Base-by-base conservation (phyloP, 2,797 vertebrate species). In the Megalops cyprinoides region DNA sequence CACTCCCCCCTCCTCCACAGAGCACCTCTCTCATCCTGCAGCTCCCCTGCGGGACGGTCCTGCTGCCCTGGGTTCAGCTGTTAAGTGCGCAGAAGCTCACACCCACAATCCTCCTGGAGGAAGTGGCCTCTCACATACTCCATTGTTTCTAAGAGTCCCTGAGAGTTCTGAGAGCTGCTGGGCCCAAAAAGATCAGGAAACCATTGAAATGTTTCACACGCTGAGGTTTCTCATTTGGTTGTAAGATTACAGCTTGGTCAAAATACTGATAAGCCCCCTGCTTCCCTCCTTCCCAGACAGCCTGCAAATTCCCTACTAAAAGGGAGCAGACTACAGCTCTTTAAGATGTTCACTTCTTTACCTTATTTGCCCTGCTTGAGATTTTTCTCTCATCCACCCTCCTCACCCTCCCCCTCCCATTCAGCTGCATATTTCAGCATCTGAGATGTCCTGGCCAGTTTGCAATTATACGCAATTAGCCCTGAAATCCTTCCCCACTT, bases 71-170 rank as follows among this genome's bases (percentile, higher is more conserved):
- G 86, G 80, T 89, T 91, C 89, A 89, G 88, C 91, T 91, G 91
- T 90, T 90, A 87, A 88, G 84, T 88, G 88, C 84, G 88, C 87
- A 88, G 89, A 90, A 91, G 90, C 86, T 87, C 82, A 75, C 85
- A 90, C 79, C 85, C 90, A 89, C 87, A 89, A 86, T 89, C 87
- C 89, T 88, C 86, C 82, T 84, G 79, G 84, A 90, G 89, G 91
- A 92, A 89, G 87, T 91, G 88, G 86, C 84, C 83, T 67, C 55
- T 88, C 87, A 89, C 85, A 87, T 84, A 75, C 85, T 81, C 85
- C 87, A 89, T 90, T 91, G 85, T 90, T 89, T 87, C 28, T 44
- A 7, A 73, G 37, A 23, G 9, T 49, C 49, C 78, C 49, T 39
- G 10, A 56, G 3, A 12, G 53, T 15, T 39, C 25, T 44, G 55